Evolutionary conservation across 1,140 invertebrate genomes (phyloP).

Genomic region (Branchinecta lynchi): DNA sequence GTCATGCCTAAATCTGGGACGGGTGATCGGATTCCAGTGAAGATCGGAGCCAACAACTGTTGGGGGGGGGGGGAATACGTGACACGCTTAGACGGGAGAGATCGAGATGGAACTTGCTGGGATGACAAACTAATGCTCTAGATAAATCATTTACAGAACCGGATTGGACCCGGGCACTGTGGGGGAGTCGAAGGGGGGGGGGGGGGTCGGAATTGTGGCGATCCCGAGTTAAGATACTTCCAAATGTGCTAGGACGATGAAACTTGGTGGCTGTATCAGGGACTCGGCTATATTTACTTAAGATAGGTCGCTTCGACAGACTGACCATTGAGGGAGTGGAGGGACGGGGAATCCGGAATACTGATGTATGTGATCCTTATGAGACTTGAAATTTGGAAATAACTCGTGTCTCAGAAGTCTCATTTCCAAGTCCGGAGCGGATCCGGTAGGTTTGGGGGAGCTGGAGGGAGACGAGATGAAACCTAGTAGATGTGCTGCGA

Average conservation of each 20-base stretch:
- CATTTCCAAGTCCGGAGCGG: no score
- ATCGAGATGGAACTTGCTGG: not conserved
- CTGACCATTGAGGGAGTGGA: conserved; percentile 8
- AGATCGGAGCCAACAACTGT: no score
- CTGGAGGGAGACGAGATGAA: no score
- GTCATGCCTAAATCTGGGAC: not conserved
- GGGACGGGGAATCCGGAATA: not conserved
- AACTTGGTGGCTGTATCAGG: not conserved
- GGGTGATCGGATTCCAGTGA: conserved; percentile 4
- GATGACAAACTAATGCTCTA: not conserved
- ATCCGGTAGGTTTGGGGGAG: no score
- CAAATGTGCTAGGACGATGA: conserved; percentile 8
- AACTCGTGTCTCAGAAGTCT: not conserved
- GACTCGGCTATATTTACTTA: not conserved
- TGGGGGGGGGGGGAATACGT: not conserved
- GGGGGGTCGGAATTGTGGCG: not conserved
- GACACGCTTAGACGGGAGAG: not conserved
- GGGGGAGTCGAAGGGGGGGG: not conserved
- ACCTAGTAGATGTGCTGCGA: no score
- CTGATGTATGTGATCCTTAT: not conserved
- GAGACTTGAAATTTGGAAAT: not conserved
- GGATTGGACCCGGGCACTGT: not conserved
- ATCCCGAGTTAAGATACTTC: no score
- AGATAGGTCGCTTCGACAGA: not conserved
- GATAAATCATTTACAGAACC: not conserved